Base-by-base conservation (phyloP, 2,797 vertebrate species). In the Buceros bicornis region DNA sequence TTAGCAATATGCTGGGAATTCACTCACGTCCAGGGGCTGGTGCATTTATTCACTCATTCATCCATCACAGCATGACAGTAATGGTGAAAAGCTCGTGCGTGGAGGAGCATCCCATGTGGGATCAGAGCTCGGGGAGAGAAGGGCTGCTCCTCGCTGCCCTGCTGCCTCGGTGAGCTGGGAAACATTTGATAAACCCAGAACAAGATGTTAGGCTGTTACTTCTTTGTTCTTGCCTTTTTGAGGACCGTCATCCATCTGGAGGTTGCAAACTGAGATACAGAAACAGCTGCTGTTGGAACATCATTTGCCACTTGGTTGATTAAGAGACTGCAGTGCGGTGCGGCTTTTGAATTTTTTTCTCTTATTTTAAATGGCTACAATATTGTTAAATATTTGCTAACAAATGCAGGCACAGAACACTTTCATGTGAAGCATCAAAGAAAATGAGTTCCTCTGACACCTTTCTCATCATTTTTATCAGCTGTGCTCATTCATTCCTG, bases 341-440 rank as follows among this genome's bases (percentile, higher is more conserved):
- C 8, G 12, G 60, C 66, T 70, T 20, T 5, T 77, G 31, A 76
- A 22, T 90, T 42, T 67, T 82, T 94, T 13, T 78, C 76, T 69
- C 69, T 54, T 76, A 61, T 54, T 86, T 72, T 72, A 89, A 96
- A 50, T 87, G 58, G 65, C 43, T 74, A 20, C 48, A 47, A 64
- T 88, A 45, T 86, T 82, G 73, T 79, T 83, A 31, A 72, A 91
- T 93, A 84, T 31, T 73, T 3, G 0, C 42, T 25, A 82, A 82
- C 81, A 92, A 87, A 85, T 70, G 70, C 40, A 82, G 67, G 58
- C 60, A 61, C 54, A 37, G 53, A 72, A 77, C 19, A 11, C 65
- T 92, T 93, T 94, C 66, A 86, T 94, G 72, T 72, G 66, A 67
- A 57, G 48, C 65, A 88, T 94, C 70, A 91, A 93, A 93, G 85